A percentile compares a stretch with the other conserved stretches of the same genome.
phyloP scores from a whole-genome alignment of 35 echinoderm and acorn worm species.

The Heliocidaris erythrogramma region DNA sequence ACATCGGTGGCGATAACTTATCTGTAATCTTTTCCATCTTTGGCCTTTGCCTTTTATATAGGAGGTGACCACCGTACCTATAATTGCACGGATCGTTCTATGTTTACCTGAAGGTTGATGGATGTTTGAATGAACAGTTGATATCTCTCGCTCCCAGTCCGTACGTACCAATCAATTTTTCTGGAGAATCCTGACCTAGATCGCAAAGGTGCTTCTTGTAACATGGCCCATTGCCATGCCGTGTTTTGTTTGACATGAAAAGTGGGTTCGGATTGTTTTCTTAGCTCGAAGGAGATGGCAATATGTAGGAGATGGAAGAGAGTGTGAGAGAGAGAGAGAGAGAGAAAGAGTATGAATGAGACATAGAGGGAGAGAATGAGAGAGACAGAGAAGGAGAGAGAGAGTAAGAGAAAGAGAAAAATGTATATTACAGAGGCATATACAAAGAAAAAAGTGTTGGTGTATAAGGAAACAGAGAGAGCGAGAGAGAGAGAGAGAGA shows the following conservation, averaged over 20 bases:
- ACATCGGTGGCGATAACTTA: not conserved
- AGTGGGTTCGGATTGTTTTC: not conserved
- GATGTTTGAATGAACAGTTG: conserved; percentile 10
- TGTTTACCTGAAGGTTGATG: not conserved
- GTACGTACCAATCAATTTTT: not conserved
- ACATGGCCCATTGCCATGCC: not conserved
- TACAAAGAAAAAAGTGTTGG: too few species aligned
- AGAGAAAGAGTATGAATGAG: too few species aligned
- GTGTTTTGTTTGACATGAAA: not conserved
- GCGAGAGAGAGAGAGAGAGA: too few species aligned
- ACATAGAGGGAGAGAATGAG: too few species aligned
- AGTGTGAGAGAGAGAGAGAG: not conserved
- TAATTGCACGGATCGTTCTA: not conserved
- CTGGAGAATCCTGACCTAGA: not conserved
- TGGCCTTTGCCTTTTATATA: not conserved
- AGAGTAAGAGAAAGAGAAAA: not conserved
- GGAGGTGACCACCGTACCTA: not conserved
- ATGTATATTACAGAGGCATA: not conserved
- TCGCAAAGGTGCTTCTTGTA: not conserved
- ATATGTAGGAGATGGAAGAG: not conserved
- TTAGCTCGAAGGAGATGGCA: not conserved
- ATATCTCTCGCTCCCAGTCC: not conserved
- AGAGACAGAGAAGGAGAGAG: not conserved
- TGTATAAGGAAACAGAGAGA: too few species aligned
- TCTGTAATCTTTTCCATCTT: not conserved